Evolutionary conservation across 2,888 invertebrate genomes (phyloP).

Genomic region (Tipula lateralis): DNA sequence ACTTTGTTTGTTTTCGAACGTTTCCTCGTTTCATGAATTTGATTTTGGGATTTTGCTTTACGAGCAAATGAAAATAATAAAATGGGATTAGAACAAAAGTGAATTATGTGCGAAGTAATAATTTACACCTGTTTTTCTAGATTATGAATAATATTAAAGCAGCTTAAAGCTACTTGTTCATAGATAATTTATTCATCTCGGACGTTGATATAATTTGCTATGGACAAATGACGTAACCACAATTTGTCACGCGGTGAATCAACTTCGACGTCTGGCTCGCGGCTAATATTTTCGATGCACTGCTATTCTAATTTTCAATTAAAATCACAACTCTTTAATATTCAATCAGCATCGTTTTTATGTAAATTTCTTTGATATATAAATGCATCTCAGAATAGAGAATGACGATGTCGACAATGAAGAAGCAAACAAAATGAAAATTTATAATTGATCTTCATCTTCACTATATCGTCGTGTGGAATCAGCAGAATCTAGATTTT

Average conservation of each 20-base stretch:
- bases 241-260: not conserved
- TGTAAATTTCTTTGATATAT: not conserved
- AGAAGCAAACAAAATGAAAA: not conserved
- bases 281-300: not conserved
- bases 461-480: not conserved
- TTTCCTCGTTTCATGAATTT: not conserved
- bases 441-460: not conserved
- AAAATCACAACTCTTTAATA: not conserved
- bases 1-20: not conserved
- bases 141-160: conserved; percentile 11
- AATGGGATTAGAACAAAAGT: not conserved
- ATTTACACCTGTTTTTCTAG: not conserved
- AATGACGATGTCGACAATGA: not conserved
- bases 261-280: not conserved
- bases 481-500: not conserved
- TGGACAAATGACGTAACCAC: too few species aligned
- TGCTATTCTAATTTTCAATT: not conserved
- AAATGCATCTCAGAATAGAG: not conserved
- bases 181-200: not conserved
- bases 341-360: not conserved
- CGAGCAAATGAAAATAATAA: not conserved
- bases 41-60: not conserved
- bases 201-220: not conserved
- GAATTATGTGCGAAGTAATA: conserved; percentile 19
- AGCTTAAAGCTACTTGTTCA: not conserved